These are phyloP conservation scores for Hippocampus abdominalis DNA, from an alignment of 2,113 vertebrate species.

Conservation along the genomic window DNA sequence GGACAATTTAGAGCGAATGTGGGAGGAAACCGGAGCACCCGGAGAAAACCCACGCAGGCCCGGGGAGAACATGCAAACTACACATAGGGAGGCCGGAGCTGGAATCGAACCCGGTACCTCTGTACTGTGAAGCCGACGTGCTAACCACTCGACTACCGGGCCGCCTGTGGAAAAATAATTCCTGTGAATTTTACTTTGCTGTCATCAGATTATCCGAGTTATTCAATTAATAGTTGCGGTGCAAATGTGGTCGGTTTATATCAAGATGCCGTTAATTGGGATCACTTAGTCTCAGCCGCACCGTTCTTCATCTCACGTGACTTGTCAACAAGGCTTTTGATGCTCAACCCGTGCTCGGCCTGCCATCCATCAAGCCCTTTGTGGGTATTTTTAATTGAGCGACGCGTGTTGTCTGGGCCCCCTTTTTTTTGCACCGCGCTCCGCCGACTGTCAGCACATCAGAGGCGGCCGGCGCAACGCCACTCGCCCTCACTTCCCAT, in stretches of 20 bases:
- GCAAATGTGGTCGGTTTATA: not conserved
- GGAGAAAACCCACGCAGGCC: too few relatives aligned
- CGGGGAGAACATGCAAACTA: too few relatives aligned
- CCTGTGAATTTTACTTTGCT: too few relatives aligned
- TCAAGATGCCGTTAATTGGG: not conserved
- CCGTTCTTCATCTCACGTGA: not conserved
- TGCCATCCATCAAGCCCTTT: conserved; percentile 28
- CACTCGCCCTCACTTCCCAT: conserved; percentile 56
- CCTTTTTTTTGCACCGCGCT: conserved; percentile 23
- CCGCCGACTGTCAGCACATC: conserved; percentile 44
- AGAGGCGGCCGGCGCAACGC: conserved; percentile 30
- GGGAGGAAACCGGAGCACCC: too few relatives aligned
- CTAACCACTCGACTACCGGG: too few relatives aligned
- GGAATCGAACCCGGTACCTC: too few relatives aligned
- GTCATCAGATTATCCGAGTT: too few relatives aligned
- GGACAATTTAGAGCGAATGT: too few relatives aligned
- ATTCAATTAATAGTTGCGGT: too few relatives aligned
- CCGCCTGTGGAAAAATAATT: too few relatives aligned
- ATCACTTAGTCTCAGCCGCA: not conserved
- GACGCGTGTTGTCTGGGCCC: not conserved
- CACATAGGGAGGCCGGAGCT: too few relatives aligned
- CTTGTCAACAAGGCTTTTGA: not conserved
- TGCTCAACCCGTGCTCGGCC: conserved; percentile 22
- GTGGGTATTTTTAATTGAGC: conserved; percentile 44
- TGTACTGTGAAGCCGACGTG: too few relatives aligned